phyloP scores from a whole-genome alignment of 2,797 vertebrate species.

The Gymnoscopelus microlampas region DNA sequence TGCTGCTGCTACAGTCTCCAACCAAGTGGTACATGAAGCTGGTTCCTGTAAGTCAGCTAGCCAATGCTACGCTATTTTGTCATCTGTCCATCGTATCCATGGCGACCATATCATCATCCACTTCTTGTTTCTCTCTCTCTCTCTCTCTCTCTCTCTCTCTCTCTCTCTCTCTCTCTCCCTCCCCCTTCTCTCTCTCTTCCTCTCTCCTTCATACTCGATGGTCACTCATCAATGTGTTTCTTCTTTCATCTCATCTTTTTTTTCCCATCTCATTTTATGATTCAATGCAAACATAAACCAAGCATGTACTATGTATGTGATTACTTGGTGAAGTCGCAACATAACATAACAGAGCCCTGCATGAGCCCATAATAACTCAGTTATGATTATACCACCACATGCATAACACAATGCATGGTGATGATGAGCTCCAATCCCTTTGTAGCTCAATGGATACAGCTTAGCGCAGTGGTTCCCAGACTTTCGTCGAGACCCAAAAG shows the following conservation, averaged over 20 bases:
- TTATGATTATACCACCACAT: too few species aligned
- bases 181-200: background rate
- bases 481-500: too few species aligned
- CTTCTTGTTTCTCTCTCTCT: background rate
- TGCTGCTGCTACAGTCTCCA: slow-evolving; percentile 91
- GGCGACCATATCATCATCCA: too few species aligned
- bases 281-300: background rate
- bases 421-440: too few species aligned
- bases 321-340: too few species aligned
- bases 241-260: background rate
- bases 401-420: too few species aligned
- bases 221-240: background rate
- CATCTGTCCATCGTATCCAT: slow-evolving; percentile 41
- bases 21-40: slow-evolving; percentile 99
- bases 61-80: slow-evolving; percentile 36
- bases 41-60: slow-evolving; percentile 96
- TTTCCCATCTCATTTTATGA: background rate
- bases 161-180: background rate
- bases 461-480: too few species aligned
- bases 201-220: background rate
- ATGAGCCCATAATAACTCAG: too few species aligned
- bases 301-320: too few species aligned
- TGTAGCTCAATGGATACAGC: too few species aligned
- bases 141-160: background rate
- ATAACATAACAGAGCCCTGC: too few species aligned